phyloP scores from a whole-genome alignment of 1,140 invertebrate genomes.

The Drosophila orosa region DNA sequence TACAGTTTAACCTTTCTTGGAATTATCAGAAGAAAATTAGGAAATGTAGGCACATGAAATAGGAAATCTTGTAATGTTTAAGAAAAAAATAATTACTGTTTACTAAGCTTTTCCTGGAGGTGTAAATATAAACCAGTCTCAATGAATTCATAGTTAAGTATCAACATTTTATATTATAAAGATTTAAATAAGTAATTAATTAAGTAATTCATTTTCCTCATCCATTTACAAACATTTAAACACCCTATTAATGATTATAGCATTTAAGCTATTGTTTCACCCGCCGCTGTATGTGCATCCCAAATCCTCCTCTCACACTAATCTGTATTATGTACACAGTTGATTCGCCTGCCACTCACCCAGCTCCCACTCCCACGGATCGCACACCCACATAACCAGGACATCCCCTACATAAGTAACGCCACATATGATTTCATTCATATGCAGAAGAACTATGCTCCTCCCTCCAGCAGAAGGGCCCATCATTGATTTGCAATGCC shows the following conservation, averaged over 20 bases:
- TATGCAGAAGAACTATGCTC: constrained; percentile 63
- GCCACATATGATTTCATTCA: constrained; percentile 76
- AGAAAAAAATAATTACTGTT: too few relatives aligned
- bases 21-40: background rate
- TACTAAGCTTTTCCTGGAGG: background rate
- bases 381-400: constrained; percentile 18
- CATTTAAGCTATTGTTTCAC: background rate
- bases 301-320: constrained; percentile 55
- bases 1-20: background rate
- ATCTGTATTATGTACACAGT: constrained; percentile 79
- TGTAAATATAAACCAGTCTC: background rate
- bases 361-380: constrained; percentile 8
- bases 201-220: background rate
- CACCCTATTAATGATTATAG: background rate
- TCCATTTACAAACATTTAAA: rapidly evolving
- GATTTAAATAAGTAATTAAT: background rate
- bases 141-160: background rate
- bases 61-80: background rate
- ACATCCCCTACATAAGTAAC: constrained; percentile 44
- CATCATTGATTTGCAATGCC: constrained; percentile 76
- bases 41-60: background rate
- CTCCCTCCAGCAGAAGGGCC: constrained; percentile 30
- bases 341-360: constrained; percentile 70
- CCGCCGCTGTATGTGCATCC: constrained; percentile 30
- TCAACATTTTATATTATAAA: background rate